phyloP scores from a whole-genome alignment of 2,113 vertebrate species.

The Eulemur rufifrons region DNA sequence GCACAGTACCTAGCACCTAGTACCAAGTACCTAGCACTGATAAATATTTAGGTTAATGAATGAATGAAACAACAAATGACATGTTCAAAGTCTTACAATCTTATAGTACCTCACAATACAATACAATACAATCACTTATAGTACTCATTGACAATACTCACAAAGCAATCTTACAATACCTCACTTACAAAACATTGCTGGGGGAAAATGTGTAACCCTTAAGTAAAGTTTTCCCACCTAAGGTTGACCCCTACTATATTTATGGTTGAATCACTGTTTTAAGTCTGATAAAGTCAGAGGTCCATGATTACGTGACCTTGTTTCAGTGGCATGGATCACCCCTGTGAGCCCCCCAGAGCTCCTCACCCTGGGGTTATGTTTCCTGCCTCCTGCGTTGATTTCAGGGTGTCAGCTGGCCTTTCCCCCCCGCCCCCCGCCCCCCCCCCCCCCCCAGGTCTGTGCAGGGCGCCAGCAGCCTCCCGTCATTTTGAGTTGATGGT shows the following conservation, averaged over 20 bases:
- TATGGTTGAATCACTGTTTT: background rate
- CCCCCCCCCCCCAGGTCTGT: background rate
- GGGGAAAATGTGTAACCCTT: background rate
- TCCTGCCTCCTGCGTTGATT: background rate
- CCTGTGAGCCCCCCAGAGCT: background rate
- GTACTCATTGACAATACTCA: too few relatives aligned
- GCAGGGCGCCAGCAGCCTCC: too few relatives aligned
- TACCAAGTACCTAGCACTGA: background rate
- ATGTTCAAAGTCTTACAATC: background rate
- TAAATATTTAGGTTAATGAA: background rate
- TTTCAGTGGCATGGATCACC: background rate
- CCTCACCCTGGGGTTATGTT: fast-evolving
- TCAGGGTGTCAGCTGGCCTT: background rate
- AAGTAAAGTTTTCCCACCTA: background rate
- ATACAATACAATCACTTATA: too few relatives aligned
- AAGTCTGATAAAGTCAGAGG: background rate
- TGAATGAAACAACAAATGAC: background rate
- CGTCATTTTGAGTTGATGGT: fast-evolving
- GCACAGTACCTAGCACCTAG: background rate
- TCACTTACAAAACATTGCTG: background rate
- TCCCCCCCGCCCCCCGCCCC: too few relatives aligned
- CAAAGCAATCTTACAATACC: too few relatives aligned
- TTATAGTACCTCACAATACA: background rate
- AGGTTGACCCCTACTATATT: background rate
- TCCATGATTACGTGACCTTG: too few relatives aligned